Base-by-base conservation (phyloP, 2,888 invertebrate species). In the Lapara coniferarum region DNA sequence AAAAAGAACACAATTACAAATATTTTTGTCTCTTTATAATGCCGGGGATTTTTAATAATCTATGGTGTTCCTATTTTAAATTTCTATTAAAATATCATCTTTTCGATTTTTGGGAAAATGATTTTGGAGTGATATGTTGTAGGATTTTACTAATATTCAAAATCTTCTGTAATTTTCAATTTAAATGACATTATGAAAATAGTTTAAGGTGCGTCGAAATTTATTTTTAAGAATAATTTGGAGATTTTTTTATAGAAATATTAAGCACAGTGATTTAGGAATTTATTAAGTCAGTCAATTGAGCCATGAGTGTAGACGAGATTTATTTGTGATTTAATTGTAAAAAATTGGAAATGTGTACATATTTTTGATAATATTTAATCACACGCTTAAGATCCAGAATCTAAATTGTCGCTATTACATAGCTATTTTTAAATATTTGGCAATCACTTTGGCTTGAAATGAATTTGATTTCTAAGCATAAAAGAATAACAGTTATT, bases 381-480 rank as follows among this genome's bases (percentile, higher is more conserved):
- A 7, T 49, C 13, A 46, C 6, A 46, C 16, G 49, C 19, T 19
- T 63, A 46, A 49, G 12, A 12, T 19, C 13, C 63, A 7, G 63
- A 13, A 49, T 49, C 46, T 16, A 13, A 46, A 59, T 44, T 16
- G 63, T 19, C 13, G 63, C 63, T 63, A 63, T 63, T 19, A 63
- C 13, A 14, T 52, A 63, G 53, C 53, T 63, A 19, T 37, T 63
- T 13, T 75, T 73, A 74, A 81, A 84, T 85, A 87, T 91, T 91
- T 91, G 91, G 91, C 91, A 91, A 84, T 83, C 70, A 73, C 76
- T 90, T 91, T 91, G 91, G 91, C 90, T 81, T 86, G 73, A 70
- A 58, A 71, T 71, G 55, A 70, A 52, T 68, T 30, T 66, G 53
- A 69, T 14, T 66, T 69, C 52, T 68, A 69, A 66, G 66, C 52